Conservation (phyloP, 1,140 invertebrate genomes). For the Cepaea nemoralis region DNA sequence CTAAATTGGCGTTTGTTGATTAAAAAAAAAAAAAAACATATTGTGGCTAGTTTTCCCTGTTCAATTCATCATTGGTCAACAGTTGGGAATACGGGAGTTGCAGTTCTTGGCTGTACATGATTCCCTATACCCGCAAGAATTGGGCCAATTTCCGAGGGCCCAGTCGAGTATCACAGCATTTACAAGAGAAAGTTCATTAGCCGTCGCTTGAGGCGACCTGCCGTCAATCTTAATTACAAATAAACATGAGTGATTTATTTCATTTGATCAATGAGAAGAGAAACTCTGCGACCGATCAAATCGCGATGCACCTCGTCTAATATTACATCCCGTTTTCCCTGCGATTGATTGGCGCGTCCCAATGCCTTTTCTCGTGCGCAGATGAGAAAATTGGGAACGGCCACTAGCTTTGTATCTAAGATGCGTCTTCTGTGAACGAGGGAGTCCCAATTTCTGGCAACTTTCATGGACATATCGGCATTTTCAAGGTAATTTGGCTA, state of each 20-base stretch:
- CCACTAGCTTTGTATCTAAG: no score
- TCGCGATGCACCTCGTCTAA: neutral
- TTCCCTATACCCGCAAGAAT: neutral
- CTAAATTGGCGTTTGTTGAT: no score
- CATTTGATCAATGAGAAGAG: neutral
- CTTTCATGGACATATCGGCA: no score
- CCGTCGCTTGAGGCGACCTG: neutral
- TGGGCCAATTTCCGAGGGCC: neutral
- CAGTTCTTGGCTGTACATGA: neutral
- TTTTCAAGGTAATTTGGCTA: no score
- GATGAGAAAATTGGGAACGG: no score
- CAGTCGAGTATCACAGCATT: neutral
- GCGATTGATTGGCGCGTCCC: neutral
- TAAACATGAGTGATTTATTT: constrained; percentile 13
- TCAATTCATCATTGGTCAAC: neutral
- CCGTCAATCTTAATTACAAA: constrained; percentile 13
- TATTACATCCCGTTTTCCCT: neutral
- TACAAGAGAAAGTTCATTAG: neutral
- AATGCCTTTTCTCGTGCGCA: neutral
- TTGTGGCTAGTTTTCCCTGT: neutral
- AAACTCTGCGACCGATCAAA: neutral
- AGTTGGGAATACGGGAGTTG: neutral
- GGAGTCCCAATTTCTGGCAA: no score
- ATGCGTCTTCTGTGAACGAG: no score
- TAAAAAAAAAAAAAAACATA: no score